phyloP scores from a whole-genome alignment of 2,113 vertebrate species.

The Nycticryphes semicollaris region DNA sequence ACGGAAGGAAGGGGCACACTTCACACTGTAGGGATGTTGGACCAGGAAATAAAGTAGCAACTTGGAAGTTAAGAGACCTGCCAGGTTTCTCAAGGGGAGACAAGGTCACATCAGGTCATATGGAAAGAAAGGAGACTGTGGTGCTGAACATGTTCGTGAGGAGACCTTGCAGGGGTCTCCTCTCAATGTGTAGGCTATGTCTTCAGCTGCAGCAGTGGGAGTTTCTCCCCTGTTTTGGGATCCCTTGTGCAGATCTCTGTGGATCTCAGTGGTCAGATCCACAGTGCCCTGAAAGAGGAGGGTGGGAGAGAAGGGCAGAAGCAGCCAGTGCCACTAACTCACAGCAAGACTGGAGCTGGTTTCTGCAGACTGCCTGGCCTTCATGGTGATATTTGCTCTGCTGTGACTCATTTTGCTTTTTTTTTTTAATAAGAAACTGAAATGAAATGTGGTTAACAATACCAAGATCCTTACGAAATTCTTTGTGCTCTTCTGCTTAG shows the following conservation, averaged over 20 bases:
- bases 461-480: neutral
- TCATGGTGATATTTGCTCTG: neutral
- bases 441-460: neutral
- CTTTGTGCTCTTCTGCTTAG: neutral
- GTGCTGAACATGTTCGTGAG: neutral
- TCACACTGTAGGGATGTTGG: neutral
- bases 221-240: neutral
- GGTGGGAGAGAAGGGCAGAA: neutral
- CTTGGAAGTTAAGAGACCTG: neutral
- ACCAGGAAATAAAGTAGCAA: neutral
- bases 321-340: neutral
- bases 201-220: neutral
- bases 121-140: neutral
- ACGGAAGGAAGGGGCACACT: fast-evolving
- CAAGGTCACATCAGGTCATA: neutral
- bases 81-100: neutral
- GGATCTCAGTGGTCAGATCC: neutral
- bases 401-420: neutral
- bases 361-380: neutral
- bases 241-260: neutral
- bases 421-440: neutral
- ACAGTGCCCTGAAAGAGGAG: neutral
- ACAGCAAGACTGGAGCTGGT: neutral
- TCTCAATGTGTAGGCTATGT: fast-evolving
- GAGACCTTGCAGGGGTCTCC: neutral